phyloP scores from a whole-genome alignment of 2,888 invertebrate genomes.

The Tachina grossa region DNA sequence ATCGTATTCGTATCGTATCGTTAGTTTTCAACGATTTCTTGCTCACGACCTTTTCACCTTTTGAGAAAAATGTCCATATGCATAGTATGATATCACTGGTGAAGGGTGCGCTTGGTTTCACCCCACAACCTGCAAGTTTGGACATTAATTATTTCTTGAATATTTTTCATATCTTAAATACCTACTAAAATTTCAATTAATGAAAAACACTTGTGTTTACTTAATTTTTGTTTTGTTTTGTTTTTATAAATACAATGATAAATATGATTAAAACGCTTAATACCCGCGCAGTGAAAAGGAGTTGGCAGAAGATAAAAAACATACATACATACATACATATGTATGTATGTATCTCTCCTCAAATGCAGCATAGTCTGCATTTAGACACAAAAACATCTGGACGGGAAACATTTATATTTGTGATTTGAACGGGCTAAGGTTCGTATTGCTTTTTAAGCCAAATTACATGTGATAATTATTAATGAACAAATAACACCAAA shows the following conservation, averaged over 20 bases:
- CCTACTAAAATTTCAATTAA: constrained; percentile 69
- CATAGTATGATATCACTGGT: too few relatives aligned
- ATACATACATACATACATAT: background rate
- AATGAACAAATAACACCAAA: too few relatives aligned
- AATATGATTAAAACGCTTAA: constrained; percentile 65
- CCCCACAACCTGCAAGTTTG: constrained; percentile 10
- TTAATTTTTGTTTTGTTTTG: constrained; percentile 19
- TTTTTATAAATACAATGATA: constrained; percentile 53
- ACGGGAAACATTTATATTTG: too few relatives aligned
- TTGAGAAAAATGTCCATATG: too few relatives aligned
- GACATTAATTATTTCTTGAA: constrained; percentile 16
- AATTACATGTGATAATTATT: too few relatives aligned
- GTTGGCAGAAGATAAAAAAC: constrained; percentile 22
- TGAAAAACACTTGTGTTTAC: constrained; percentile 71
- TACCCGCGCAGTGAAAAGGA: constrained; percentile 21
- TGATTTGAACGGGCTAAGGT: too few relatives aligned
- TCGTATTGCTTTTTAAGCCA: too few relatives aligned
- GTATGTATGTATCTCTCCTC: background rate
- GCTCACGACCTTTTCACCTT: too few relatives aligned
- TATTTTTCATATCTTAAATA: constrained; percentile 63
- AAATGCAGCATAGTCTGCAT: too few relatives aligned
- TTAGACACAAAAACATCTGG: too few relatives aligned
- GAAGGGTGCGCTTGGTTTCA: background rate
- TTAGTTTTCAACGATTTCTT: too few relatives aligned
- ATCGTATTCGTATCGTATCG: too few relatives aligned